phyloP scores from a whole-genome alignment of 2,888 invertebrate species.

The Andrena flavipes region DNA sequence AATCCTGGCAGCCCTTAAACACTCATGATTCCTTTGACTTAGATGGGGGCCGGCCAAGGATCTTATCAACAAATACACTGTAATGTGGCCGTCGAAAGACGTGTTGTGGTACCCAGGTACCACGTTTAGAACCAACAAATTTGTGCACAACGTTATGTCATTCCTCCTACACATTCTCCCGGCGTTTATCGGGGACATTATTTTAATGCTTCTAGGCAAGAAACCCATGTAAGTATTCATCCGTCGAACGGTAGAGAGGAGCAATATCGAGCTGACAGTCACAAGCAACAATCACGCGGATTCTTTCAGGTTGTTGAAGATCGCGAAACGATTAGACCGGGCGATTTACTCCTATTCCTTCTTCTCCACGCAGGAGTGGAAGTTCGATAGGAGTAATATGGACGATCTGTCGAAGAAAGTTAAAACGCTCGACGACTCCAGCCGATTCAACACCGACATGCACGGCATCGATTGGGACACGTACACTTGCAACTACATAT shows the following conservation, averaged over 20 bases:
- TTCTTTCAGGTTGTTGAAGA: slow-evolving; percentile 90
- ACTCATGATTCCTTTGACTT: neutral
- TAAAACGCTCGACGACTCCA: slow-evolving; percentile 86
- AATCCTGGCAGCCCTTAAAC: no score
- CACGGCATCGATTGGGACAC: slow-evolving; percentile 90
- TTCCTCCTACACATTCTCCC: slow-evolving; percentile 93
- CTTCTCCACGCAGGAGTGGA: slow-evolving; percentile 94
- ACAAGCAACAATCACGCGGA: neutral
- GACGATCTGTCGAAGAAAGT: slow-evolving; percentile 87
- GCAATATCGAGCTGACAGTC: neutral
- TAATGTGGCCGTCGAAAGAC: slow-evolving; percentile 93
- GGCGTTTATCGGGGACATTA: slow-evolving; percentile 92
- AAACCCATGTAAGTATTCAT: slow-evolving; percentile 90
- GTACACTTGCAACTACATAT: slow-evolving; percentile 92
- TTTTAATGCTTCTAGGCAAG: slow-evolving; percentile 90
- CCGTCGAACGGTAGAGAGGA: neutral
- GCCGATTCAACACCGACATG: slow-evolving; percentile 88
- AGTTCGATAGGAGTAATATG: slow-evolving; percentile 89
- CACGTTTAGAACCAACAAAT: slow-evolving; percentile 89
- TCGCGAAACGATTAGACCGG: slow-evolving; percentile 92
- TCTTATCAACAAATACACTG: slow-evolving; percentile 90
- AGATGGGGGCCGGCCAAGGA: slow-evolving; percentile 93
- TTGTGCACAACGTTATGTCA: slow-evolving; percentile 91
- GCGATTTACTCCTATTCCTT: slow-evolving; percentile 93
- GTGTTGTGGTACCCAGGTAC: slow-evolving; percentile 95